Conservation (phyloP, 1,140 invertebrate genomes). For the Rhysida immarginata region DNA sequence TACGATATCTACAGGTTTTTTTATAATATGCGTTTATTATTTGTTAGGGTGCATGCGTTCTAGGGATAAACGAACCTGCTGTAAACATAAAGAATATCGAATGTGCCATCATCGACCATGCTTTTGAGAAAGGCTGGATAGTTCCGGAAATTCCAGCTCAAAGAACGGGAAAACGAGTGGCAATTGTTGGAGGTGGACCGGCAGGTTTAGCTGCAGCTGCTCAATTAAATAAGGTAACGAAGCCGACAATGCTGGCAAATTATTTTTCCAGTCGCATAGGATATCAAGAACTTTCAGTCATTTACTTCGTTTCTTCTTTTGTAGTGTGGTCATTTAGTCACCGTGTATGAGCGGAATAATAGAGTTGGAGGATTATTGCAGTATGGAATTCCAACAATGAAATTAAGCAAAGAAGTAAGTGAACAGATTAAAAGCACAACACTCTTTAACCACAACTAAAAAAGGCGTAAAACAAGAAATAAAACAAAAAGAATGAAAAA, state of each 20-base stretch:
- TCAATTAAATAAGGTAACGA: constrained; percentile 92
- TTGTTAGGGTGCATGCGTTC: constrained; percentile 87
- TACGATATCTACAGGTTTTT: too few relatives aligned
- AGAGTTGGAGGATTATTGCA: constrained; percentile 83
- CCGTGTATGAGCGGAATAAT: constrained; percentile 93
- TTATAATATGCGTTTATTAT: too few relatives aligned
- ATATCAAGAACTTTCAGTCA: too few relatives aligned
- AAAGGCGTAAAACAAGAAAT: too few relatives aligned
- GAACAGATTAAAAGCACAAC: too few relatives aligned
- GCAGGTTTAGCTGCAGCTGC: constrained; percentile 90
- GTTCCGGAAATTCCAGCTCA: constrained; percentile 51
- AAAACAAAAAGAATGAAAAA: too few relatives aligned
- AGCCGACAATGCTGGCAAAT: too few relatives aligned
- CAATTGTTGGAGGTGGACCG: constrained; percentile 90
- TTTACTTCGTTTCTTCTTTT: too few relatives aligned
- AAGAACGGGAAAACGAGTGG: constrained; percentile 72
- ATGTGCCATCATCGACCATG: constrained; percentile 96
- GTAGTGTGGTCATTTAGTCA: constrained; percentile 73
- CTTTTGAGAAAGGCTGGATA: constrained; percentile 94
- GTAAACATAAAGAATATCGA: constrained; percentile 99
- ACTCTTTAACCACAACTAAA: too few relatives aligned
- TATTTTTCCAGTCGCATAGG: too few relatives aligned
- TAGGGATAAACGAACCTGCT: constrained; percentile 87
- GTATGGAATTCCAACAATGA: constrained; percentile 98
- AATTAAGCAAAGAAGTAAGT: constrained; percentile 26